Evolutionary conservation across 1,140 invertebrate genomes (phyloP).

Genomic region (Neodiprion lecontei): DNA sequence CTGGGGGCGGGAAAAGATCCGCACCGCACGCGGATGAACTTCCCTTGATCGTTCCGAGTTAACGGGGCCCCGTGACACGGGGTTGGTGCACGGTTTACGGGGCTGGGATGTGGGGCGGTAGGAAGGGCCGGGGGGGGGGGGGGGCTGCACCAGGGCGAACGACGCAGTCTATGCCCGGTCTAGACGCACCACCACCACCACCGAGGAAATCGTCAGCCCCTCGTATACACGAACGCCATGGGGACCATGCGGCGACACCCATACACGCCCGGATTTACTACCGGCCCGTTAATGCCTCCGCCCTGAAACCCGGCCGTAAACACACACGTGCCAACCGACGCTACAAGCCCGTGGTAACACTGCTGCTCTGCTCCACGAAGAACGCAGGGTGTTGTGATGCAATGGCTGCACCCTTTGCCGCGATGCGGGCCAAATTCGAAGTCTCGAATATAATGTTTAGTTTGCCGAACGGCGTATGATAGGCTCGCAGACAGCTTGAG

Average conservation of each 20-base stretch:
- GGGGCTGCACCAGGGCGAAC: constrained; percentile 1
- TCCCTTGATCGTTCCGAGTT: constrained; percentile 51
- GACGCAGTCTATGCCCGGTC: constrained; percentile 59
- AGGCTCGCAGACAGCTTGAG: too few relatives aligned
- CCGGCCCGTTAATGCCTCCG: constrained; percentile 51
- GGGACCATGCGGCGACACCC: constrained; percentile 35
- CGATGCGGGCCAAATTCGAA: too few relatives aligned
- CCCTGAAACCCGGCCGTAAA: background rate
- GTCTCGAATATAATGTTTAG: too few relatives aligned
- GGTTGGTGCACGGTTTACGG: background rate
- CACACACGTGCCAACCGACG: background rate
- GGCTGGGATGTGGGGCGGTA: constrained; percentile 35
- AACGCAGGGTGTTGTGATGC: too few relatives aligned
- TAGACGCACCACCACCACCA: constrained; percentile 49
- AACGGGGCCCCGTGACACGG: constrained; percentile 33
- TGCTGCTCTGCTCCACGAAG: background rate
- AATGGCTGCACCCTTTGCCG: too few relatives aligned
- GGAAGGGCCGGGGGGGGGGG: background rate
- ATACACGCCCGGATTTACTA: constrained; percentile 55
- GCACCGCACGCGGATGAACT: constrained; percentile 22
- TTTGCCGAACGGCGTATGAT: too few relatives aligned
- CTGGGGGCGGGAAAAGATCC: constrained; percentile 31
- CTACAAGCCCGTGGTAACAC: background rate
- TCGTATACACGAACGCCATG: background rate
- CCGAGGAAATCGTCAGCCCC: background rate